Percentiles rank a stretch among this genome's conserved stretches.
These are phyloP conservation scores for Zaprionus nigranus DNA, from an alignment of 1,140 invertebrate genomes.

Conservation along the genomic window DNA sequence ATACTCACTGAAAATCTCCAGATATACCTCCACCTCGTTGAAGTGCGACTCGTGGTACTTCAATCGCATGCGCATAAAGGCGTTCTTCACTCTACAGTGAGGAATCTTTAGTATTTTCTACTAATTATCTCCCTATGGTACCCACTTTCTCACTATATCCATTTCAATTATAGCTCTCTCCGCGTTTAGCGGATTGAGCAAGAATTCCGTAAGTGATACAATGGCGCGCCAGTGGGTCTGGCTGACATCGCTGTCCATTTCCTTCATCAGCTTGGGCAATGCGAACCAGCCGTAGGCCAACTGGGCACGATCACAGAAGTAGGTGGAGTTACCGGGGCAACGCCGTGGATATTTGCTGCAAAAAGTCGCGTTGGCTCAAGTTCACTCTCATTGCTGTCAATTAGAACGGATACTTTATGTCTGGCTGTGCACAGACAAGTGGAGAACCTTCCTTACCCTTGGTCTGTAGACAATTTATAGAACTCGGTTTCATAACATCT, in stretches of 20 bases:
- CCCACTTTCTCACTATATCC: conserved; percentile 72
- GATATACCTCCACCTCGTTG: conserved; percentile 52
- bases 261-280: conserved; percentile 68
- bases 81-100: conserved; percentile 56
- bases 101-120: not conserved
- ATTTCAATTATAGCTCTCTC: conserved; percentile 61
- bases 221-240: conserved; percentile 63
- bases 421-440: too few species aligned
- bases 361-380: conserved; percentile 18
- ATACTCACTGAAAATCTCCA: conserved; percentile 64
- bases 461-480: conserved; percentile 58
- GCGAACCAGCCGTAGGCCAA: conserved; percentile 71
- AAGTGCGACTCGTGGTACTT: conserved; percentile 46
- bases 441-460: conserved; percentile 40
- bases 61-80: conserved; percentile 62
- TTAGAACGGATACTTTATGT: not conserved
- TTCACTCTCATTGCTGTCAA: conserved; percentile 34
- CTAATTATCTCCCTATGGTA: not conserved
- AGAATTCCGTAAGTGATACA: conserved; percentile 63
- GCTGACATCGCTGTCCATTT: conserved; percentile 62
- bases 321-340: conserved; percentile 44
- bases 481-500: conserved; percentile 46
- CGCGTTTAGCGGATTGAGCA: conserved; percentile 66
- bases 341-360: conserved; percentile 24
- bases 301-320: conserved; percentile 68